Conservation (phyloP, 1,140 invertebrate species). For the Uloborus diversus region DNA sequence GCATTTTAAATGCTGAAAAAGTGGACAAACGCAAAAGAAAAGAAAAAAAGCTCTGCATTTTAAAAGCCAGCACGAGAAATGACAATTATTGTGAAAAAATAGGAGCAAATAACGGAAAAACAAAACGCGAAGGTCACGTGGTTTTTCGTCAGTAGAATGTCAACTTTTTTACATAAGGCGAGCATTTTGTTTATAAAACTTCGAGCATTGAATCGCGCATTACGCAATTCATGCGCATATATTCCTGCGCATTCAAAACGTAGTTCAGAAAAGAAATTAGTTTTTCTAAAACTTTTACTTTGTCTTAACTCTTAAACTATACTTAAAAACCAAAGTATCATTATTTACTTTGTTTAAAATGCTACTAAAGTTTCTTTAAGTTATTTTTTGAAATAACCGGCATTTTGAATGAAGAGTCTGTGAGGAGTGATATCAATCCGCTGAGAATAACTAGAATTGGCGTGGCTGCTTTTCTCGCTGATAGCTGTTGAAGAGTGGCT, state of each 20-base stretch:
- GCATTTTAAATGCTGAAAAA: too few relatives aligned
- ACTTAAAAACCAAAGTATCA: background rate
- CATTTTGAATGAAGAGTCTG: slow-evolving; percentile 33
- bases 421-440: slow-evolving; percentile 14
- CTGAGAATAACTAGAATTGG: slow-evolving; percentile 21
- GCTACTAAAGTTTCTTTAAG: background rate
- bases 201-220: background rate
- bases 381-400: slow-evolving; percentile 5
- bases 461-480: slow-evolving; percentile 23
- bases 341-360: background rate
- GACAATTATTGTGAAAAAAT: too few relatives aligned
- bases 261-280: slow-evolving; percentile 3
- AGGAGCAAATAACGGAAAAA: too few relatives aligned
- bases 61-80: too few relatives aligned
- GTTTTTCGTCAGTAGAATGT: slow-evolving; percentile 12
- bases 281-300: background rate
- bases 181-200: slow-evolving; percentile 23
- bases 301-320: background rate
- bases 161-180: slow-evolving; percentile 11
- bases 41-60: too few relatives aligned
- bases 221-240: slow-evolving; percentile 5
- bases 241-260: slow-evolving; percentile 1
- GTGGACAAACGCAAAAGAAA: too few relatives aligned
- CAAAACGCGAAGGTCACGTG: too few relatives aligned
- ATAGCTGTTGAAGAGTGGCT: background rate